Conservation (phyloP, 2,113 vertebrate species). For the Alces alces region DNA sequence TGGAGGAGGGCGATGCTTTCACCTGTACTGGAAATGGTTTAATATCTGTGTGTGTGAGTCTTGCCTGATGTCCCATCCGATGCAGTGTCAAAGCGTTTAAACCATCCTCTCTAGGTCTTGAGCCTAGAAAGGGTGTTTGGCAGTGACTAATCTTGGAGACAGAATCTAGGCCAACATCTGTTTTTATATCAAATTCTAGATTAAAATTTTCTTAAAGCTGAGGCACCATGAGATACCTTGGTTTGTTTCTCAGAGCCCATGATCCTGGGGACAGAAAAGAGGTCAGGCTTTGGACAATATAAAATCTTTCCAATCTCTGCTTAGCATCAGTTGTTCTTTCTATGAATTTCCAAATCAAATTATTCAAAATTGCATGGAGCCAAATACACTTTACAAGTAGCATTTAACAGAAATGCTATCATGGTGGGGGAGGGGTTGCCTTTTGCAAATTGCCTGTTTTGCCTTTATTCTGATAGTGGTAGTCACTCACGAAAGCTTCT, state of each 20-base stretch:
- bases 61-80: not conserved
- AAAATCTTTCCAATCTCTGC: not conserved
- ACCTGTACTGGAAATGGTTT: not conserved
- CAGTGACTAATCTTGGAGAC: not conserved
- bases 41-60: not conserved
- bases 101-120: not conserved
- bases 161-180: constrained; percentile 1
- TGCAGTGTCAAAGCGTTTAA: not conserved
- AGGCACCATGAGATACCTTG: not conserved
- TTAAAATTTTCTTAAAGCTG: not conserved
- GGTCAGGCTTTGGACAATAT: not conserved
- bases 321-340: not conserved
- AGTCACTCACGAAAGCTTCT: constrained; percentile 60
- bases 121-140: not conserved
- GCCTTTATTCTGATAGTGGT: constrained; percentile 49
- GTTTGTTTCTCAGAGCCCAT: not conserved
- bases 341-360: not conserved
- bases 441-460: constrained; percentile 3
- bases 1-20: not conserved
- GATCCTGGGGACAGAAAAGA: not conserved
- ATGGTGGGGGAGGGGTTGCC: not conserved
- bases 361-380: constrained; percentile 16
- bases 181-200: constrained; percentile 9
- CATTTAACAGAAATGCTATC: not conserved
- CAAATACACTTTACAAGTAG: not conserved